A percentile compares a stretch with the other conserved stretches of the same genome.
Conservation (phyloP, 2,888 invertebrate species). For the Teleiodes luculella region DNA sequence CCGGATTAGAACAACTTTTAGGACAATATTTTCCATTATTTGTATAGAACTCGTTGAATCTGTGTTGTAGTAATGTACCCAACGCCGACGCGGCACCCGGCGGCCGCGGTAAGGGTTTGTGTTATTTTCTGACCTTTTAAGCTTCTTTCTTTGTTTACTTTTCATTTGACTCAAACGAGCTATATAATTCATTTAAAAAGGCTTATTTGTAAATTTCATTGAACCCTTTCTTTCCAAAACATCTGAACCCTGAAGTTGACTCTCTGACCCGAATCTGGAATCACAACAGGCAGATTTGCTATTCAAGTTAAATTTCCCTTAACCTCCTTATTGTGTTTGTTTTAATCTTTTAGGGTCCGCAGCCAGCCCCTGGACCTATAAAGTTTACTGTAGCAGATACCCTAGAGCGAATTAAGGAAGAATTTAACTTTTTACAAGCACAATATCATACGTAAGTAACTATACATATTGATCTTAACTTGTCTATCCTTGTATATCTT, state of each 20-base stretch:
- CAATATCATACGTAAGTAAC: slow-evolving; percentile 94
- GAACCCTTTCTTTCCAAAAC: too few species aligned
- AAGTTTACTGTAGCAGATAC: slow-evolving; percentile 96
- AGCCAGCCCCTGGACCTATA: slow-evolving; percentile 92
- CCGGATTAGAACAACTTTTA: slow-evolving; percentile 52
- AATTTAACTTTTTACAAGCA: slow-evolving; percentile 96
- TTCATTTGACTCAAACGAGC: neutral
- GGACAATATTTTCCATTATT: slow-evolving; percentile 60
- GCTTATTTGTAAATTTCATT: too few species aligned
- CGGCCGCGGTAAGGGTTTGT: slow-evolving; percentile 84
- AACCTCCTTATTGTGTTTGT: slow-evolving; percentile 33
- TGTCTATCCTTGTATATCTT: too few species aligned
- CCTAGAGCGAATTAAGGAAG: slow-evolving; percentile 96
- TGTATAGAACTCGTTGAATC: slow-evolving; percentile 29
- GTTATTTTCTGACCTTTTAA: slow-evolving; percentile 36
- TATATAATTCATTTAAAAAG: neutral
- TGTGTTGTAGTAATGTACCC: slow-evolving; percentile 81
- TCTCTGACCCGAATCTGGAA: neutral
- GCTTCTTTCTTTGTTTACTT: slow-evolving; percentile 17
- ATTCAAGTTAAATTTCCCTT: slow-evolving; percentile 15
- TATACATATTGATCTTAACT: neutral
- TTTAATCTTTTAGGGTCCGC: slow-evolving; percentile 82
- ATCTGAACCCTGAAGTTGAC: too few species aligned
- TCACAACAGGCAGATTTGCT: slow-evolving; percentile 2
- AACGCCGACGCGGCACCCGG: slow-evolving; percentile 86